Conservation (phyloP, 2,797 vertebrate genomes). For the Sitta carolinensis region DNA sequence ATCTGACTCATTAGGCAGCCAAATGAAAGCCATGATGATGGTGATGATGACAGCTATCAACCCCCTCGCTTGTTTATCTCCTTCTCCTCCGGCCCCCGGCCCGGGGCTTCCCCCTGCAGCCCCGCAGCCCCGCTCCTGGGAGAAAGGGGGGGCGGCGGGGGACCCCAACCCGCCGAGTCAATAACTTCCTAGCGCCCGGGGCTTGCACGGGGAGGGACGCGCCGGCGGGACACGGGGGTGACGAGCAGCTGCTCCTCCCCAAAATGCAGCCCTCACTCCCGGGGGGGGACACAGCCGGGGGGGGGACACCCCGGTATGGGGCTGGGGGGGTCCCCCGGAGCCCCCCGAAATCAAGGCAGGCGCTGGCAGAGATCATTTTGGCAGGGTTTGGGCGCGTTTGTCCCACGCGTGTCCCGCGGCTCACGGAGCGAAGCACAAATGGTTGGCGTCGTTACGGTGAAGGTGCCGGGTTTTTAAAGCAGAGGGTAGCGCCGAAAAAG, state of each 20-base stretch:
- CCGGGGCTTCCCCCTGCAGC: conserved; percentile 7
- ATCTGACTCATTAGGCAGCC: conserved; percentile 89
- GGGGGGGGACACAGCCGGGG: neutral
- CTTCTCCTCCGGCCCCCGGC: conserved; percentile 62
- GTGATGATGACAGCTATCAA: conserved; percentile 83
- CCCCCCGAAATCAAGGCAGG: neutral
- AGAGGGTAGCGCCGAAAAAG: neutral
- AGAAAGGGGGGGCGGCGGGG: fast-evolving
- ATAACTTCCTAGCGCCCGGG: neutral
- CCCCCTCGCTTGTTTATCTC: conserved; percentile 82
- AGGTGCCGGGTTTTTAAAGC: fast-evolving
- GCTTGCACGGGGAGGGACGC: neutral
- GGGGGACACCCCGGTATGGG: no score
- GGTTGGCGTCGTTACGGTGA: fast-evolving
- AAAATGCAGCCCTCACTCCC: neutral
- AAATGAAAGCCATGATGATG: conserved; percentile 84
- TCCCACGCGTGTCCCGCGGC: neutral
- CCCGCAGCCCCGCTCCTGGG: neutral
- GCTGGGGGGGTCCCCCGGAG: no score
- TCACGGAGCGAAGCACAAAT: neutral
- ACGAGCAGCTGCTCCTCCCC: conserved; percentile 8
- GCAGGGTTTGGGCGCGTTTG: fast-evolving
- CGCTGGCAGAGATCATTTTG: fast-evolving
- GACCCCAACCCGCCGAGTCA: neutral
- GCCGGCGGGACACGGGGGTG: neutral